Conservation (phyloP, 1,140 invertebrate genomes). For the Drosophila lacertosa region DNA sequence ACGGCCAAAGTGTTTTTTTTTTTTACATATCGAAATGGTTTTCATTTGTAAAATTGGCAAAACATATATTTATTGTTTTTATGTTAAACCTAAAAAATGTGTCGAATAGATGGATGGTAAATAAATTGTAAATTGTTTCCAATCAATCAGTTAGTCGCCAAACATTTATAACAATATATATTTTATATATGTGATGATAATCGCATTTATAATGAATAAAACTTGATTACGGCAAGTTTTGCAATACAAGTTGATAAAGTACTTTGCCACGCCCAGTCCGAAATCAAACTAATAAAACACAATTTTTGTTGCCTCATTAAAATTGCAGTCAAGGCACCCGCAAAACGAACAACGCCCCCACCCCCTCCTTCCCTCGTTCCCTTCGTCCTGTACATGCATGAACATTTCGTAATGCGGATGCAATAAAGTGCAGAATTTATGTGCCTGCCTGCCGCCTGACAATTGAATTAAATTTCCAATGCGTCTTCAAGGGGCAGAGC, state of each 20-base stretch:
- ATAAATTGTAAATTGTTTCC: too few relatives aligned
- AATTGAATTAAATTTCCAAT: constrained; percentile 81
- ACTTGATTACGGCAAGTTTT: neutral
- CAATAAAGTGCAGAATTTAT: constrained; percentile 80
- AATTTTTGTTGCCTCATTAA: constrained; percentile 73
- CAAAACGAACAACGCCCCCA: too few relatives aligned
- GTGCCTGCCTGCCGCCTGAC: constrained; percentile 61
- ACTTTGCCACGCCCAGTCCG: constrained; percentile 9
- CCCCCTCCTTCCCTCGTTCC: neutral
- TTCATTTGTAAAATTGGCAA: too few relatives aligned
- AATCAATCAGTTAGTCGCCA: too few relatives aligned
- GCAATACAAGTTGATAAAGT: constrained; percentile 37
- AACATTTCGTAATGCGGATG: constrained; percentile 75
- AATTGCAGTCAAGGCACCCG: constrained; percentile 42
- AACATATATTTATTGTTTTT: too few relatives aligned
- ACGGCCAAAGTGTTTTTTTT: too few relatives aligned
- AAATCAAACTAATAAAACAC: constrained; percentile 60
- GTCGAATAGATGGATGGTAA: too few relatives aligned
- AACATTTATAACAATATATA: too few relatives aligned
- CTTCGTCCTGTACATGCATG: constrained; percentile 31
- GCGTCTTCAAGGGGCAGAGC: constrained; percentile 45
- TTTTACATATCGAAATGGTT: too few relatives aligned
- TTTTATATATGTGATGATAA: too few relatives aligned
- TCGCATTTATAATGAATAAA: neutral
- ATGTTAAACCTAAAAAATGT: too few relatives aligned